A percentile compares a stretch with the other conserved stretches of the same genome.
Conservation (phyloP, 2,113 vertebrate species). For the Cynocephalus volans region DNA sequence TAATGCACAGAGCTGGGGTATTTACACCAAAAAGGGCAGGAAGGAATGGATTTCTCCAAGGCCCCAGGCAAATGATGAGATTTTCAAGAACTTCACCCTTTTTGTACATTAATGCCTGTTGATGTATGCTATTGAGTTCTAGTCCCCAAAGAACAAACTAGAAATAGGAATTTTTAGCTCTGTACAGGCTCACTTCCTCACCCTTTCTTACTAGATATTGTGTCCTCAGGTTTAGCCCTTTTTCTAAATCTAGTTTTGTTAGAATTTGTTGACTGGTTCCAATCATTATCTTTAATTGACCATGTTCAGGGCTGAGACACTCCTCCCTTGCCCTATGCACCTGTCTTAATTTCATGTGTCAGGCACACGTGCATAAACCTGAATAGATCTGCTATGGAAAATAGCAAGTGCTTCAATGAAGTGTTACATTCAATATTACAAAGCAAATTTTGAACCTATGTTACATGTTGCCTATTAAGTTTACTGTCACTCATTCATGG, state of each 20-base stretch:
- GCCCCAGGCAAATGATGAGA: background rate
- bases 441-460: background rate
- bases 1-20: background rate
- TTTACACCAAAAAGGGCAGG: background rate
- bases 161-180: background rate
- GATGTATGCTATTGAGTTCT: background rate
- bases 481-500: background rate
- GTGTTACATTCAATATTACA: background rate
- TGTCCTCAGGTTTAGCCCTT: background rate
- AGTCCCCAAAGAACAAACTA: background rate
- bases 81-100: background rate
- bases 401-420: background rate
- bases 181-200: background rate
- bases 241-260: background rate
- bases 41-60: background rate
- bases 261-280: background rate
- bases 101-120: background rate
- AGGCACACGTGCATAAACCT: background rate
- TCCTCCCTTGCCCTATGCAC: background rate
- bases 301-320: background rate
- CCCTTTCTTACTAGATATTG: background rate
- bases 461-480: background rate
- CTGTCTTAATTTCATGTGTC: background rate
- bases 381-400: background rate
- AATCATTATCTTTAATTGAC: background rate